Percentiles rank a stretch among this genome's conserved stretches.
phyloP scores from a whole-genome alignment of 2,888 invertebrate genomes.

The Lithophane ornitopus region DNA sequence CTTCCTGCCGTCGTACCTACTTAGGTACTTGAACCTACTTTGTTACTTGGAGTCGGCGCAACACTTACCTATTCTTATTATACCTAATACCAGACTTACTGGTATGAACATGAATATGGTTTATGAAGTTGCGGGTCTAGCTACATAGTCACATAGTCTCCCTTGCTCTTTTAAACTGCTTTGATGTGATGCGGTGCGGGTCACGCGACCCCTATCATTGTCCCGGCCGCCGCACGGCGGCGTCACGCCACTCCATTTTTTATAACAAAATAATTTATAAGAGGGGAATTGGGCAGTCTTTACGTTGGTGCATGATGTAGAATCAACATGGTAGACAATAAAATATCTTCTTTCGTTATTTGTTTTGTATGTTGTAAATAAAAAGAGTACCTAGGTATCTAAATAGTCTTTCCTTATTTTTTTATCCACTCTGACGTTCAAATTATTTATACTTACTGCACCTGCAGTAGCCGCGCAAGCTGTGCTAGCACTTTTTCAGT shows the following conservation, averaged over 20 bases:
- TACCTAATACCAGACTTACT: background rate
- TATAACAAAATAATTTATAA: constrained; percentile 49
- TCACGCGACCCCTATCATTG: constrained; percentile 79
- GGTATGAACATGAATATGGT: constrained; percentile 17
- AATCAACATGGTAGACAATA: constrained; percentile 1
- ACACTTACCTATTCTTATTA: background rate
- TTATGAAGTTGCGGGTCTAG: constrained; percentile 53
- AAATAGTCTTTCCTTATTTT: too few species aligned
- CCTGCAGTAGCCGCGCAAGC: too few species aligned
- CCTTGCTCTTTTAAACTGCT: constrained; percentile 63
- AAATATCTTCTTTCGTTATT: too few species aligned
- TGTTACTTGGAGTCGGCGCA: background rate
- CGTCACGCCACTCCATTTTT: constrained; percentile 65
- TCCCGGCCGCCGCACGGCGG: constrained; percentile 17
- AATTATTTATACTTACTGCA: too few species aligned
- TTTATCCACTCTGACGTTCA: too few species aligned
- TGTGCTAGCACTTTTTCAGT: too few species aligned
- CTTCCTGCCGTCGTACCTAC: background rate
- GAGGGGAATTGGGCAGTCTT: constrained; percentile 28
- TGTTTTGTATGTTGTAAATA: too few species aligned
- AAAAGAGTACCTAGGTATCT: too few species aligned
- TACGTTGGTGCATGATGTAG: constrained; percentile 3
- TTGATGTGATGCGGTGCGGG: constrained; percentile 74
- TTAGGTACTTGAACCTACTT: too few species aligned
- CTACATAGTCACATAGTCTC: constrained; percentile 44